Conservation (phyloP, 2,113 vertebrate species). For the Oriolus oriolus region DNA sequence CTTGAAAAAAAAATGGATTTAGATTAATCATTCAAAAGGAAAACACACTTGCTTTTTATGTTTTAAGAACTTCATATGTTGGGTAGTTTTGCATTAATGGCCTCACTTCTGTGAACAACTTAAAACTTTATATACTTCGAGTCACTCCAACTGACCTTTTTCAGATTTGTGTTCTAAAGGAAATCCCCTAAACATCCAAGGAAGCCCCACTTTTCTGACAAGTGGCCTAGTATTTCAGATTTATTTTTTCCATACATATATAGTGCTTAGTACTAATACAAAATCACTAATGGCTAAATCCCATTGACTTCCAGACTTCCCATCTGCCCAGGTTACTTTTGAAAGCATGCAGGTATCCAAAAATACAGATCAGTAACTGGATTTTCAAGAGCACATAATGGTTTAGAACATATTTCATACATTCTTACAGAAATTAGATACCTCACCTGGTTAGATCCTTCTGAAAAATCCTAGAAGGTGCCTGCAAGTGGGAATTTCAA, state of each 20-base stretch:
- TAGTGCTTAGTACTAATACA: neutral
- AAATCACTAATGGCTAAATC: neutral
- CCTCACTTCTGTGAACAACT: neutral
- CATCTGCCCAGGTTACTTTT: neutral
- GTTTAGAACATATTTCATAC: neutral
- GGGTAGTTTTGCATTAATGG: neutral
- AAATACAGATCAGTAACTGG: neutral
- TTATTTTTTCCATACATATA: accelerated
- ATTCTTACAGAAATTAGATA: neutral
- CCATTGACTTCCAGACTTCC: neutral
- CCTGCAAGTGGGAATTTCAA: neutral
- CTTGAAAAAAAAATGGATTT: neutral
- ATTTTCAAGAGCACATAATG: neutral
- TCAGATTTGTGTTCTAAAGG: neutral
- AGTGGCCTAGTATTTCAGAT: neutral
- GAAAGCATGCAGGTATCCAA: neutral
- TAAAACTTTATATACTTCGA: neutral
- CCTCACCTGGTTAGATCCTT: neutral
- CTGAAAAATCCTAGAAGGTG: neutral
- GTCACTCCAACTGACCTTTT: neutral
- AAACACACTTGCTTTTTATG: neutral
- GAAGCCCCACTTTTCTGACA: neutral
- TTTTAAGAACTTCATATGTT: neutral
- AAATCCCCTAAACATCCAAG: neutral
- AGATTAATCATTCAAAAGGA: conserved; percentile 15